phyloP scores from a whole-genome alignment of 1,140 invertebrate species.

The Hermetia illucens region DNA sequence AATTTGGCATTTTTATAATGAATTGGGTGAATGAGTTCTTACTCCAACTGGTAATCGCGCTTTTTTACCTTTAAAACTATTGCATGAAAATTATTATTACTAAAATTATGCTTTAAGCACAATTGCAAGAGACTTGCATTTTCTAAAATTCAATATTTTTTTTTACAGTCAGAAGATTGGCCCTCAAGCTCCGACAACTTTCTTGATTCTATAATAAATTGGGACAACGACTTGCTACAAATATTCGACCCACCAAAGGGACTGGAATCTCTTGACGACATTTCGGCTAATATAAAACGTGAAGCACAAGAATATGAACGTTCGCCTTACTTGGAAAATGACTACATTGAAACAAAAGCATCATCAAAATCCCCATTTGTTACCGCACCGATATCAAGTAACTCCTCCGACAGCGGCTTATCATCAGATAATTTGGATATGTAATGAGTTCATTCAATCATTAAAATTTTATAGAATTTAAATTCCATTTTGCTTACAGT shows the following conservation, averaged over 20 bases:
- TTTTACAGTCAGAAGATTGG: slow-evolving; percentile 1
- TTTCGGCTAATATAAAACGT: not conserved
- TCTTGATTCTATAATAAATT: not conserved
- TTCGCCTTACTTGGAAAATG: not conserved
- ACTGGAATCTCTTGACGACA: not conserved
- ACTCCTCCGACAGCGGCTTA: slow-evolving; percentile 32
- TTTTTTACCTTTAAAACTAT: not conserved
- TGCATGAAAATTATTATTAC: not conserved
- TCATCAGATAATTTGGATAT: slow-evolving; percentile 35
- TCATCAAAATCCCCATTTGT: not conserved
- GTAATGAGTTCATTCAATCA: slow-evolving; percentile 20
- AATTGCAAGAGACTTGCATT: not conserved
- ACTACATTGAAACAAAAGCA: not conserved
- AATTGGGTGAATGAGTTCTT: too few species aligned
- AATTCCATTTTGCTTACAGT: slow-evolving; percentile 6
- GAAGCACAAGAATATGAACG: slow-evolving; percentile 1
- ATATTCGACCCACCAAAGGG: not conserved
- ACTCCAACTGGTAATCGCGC: too few species aligned
- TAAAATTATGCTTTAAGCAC: not conserved
- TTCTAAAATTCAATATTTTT: not conserved
- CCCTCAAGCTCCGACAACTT: not conserved
- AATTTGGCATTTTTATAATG: too few species aligned
- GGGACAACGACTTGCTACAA: not conserved
- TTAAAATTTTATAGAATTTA: slow-evolving; percentile 5
- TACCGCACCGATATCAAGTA: slow-evolving; percentile 3